Conservation (phyloP, 2,113 vertebrate species). For the Suncus etruscus region DNA sequence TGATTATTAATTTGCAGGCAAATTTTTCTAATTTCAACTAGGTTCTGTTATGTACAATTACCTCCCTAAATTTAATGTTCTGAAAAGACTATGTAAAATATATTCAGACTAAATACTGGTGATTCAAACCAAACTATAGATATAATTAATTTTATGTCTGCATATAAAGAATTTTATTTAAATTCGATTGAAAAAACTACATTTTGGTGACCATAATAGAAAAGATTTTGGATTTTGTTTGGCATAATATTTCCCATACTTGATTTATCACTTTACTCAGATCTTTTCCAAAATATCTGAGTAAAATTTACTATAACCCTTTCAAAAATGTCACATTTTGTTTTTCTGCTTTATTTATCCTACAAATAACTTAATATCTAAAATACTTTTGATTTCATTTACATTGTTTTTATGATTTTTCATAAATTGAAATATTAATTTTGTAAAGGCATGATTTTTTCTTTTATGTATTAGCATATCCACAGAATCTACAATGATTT, state of each 20-base stretch:
- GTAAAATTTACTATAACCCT: not conserved
- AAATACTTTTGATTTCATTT: not conserved
- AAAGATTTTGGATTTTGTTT: not conserved
- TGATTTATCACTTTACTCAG: not conserved
- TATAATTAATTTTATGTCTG: constrained; percentile 51
- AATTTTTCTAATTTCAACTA: constrained; percentile 84
- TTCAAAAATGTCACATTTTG: not conserved
- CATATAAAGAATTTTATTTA: not conserved
- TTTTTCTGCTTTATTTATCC: not conserved
- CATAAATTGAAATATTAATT: constrained; percentile 1
- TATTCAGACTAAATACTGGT: constrained; percentile 48
- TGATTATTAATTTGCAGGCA: constrained; percentile 85
- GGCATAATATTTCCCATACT: not conserved
- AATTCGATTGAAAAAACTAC: constrained; percentile 25
- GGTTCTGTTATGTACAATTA: constrained; percentile 82
- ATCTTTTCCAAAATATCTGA: not conserved
- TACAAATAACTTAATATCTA: not conserved
- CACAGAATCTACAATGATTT: not conserved
- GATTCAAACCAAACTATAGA: constrained; percentile 52
- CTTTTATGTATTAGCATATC: not conserved
- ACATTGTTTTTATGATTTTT: not conserved
- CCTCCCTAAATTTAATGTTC: constrained; percentile 71
- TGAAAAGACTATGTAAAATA: constrained; percentile 68
- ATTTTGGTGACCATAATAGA: not conserved
- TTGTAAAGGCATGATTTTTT: constrained; percentile 4